Evolutionary conservation across 2,113 vertebrate species (phyloP).

Genomic region (Mobula hypostoma): DNA sequence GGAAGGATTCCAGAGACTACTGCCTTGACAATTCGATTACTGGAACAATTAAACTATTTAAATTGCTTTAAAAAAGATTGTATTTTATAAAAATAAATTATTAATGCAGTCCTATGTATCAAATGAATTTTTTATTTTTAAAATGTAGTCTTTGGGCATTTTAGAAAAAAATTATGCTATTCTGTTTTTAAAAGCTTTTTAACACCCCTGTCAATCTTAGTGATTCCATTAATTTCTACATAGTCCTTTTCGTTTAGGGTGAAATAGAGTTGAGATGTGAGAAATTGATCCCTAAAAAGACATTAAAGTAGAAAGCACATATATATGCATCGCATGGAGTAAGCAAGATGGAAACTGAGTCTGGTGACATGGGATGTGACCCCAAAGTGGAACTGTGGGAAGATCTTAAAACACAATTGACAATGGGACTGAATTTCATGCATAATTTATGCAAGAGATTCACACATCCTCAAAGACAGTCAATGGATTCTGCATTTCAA

Average conservation of each 20-base stretch:
- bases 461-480: conserved; percentile 16
- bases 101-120: not conserved
- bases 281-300: not conserved
- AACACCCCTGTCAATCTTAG: conserved; percentile 8
- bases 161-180: not conserved
- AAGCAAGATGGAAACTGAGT: not conserved
- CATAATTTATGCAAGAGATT: conserved; percentile 24
- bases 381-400: not conserved
- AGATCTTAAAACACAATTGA: conserved; percentile 23
- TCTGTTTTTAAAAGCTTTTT: not conserved
- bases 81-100: not conserved
- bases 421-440: conserved; percentile 28
- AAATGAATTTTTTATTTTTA: not conserved
- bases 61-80: not conserved
- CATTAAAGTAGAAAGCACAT: not conserved
- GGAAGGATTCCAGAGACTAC: no score
- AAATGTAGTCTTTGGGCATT: not conserved
- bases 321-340: not conserved
- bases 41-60: not conserved
- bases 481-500: conserved; percentile 32
- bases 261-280: not conserved
- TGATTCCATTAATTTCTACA: conserved; percentile 9
- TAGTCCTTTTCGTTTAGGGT: not conserved
- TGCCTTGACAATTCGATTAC: not conserved
- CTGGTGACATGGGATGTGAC: conserved; percentile 6